Conservation (phyloP, 2,113 vertebrate species). For the Gymnogyps californianus region DNA sequence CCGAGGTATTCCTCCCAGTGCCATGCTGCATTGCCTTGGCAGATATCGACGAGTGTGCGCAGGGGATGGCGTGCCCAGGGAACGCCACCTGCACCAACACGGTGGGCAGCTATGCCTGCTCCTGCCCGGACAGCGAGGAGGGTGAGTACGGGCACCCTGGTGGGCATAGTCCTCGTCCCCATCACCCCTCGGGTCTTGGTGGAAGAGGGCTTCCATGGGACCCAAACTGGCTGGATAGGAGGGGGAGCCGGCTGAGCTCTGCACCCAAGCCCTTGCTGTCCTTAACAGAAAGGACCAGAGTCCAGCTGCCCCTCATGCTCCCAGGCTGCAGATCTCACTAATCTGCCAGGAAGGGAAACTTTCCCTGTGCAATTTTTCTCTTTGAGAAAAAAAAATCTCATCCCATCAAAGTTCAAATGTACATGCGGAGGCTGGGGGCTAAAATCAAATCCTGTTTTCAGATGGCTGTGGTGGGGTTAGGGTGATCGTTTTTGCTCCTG, state of each 20-base stretch:
- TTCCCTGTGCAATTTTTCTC: neutral
- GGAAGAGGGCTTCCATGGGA: neutral
- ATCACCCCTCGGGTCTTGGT: rapidly evolving
- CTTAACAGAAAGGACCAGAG: neutral
- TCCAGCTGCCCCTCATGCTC: rapidly evolving
- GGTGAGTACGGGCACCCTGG: neutral
- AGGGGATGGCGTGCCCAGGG: neutral
- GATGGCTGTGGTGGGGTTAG: neutral
- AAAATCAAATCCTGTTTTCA: neutral
- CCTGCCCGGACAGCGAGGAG: neutral
- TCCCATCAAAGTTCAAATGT: neutral
- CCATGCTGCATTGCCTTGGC: rapidly evolving
- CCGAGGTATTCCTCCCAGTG: rapidly evolving
- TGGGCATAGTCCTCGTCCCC: neutral
- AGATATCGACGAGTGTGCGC: neutral
- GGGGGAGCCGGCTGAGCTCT: neutral
- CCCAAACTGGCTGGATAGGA: neutral
- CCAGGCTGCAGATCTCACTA: neutral
- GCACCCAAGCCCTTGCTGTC: neutral
- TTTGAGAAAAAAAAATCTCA: neutral
- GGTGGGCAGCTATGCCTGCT: neutral
- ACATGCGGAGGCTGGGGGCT: rapidly evolving
- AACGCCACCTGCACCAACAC: conserved; percentile 42
- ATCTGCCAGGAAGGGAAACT: neutral
- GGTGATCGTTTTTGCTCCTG: neutral